Evolutionary conservation across 1,140 invertebrate genomes (phyloP).

Genomic region (Macrotrachela quadricornifera): DNA sequence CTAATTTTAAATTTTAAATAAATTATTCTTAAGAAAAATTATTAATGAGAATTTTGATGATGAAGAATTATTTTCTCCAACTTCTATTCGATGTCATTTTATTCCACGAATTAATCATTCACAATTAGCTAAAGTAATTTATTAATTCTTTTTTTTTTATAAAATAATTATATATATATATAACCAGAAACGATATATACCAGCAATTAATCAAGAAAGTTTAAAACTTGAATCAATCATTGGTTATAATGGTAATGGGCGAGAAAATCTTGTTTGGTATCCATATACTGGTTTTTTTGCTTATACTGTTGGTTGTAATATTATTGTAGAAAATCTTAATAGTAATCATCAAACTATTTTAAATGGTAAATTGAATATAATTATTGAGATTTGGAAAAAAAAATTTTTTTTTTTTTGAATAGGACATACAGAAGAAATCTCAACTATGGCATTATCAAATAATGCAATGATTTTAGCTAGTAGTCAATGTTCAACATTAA

Average conservation of each 20-base stretch:
- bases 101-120: no score
- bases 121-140: no score
- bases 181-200: conserved; percentile 22
- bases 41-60: no score
- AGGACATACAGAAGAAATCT: conserved; percentile 25
- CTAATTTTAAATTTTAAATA: no score
- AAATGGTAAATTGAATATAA: conserved; percentile 6
- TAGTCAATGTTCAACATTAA: no score
- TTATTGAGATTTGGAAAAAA: no score
- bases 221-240: conserved; percentile 21
- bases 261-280: conserved; percentile 1
- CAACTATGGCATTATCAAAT: conserved; percentile 22
- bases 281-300: conserved; percentile 21
- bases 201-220: conserved; percentile 26
- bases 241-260: conserved; percentile 23
- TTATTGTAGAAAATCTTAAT: conserved; percentile 26
- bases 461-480: conserved; percentile 11
- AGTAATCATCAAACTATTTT: conserved; percentile 21
- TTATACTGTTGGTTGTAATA: conserved; percentile 22
- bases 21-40: no score
- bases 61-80: no score
- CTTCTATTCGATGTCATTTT: no score
- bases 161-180: no score
- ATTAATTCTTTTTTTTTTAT: no score
- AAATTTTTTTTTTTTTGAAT: background rate